Conservation (phyloP, 2,113 vertebrate genomes). For the Oenanthe oenanthe region DNA sequence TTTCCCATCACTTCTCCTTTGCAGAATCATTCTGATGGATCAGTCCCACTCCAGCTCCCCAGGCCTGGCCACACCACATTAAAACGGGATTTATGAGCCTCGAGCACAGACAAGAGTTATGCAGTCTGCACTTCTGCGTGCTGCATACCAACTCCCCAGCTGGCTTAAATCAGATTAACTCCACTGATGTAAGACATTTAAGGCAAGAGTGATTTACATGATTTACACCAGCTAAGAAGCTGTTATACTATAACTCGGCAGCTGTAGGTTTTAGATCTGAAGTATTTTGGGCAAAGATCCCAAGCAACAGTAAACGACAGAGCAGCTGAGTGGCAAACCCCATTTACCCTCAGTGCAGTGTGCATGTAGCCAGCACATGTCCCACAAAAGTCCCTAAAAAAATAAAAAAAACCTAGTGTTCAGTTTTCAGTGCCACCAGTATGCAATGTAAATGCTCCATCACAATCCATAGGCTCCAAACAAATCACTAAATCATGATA, state of each 20-base stretch:
- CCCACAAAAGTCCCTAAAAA: not conserved
- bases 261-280: conserved; percentile 26
- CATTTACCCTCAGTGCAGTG: not conserved
- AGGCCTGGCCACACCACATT: not conserved
- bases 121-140: conserved; percentile 22
- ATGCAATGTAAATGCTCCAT: not conserved
- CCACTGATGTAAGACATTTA: conserved; percentile 55
- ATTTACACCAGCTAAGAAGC: conserved; percentile 62
- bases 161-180: conserved; percentile 66
- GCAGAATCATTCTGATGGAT: not conserved
- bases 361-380: not conserved
- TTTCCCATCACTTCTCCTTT: not conserved
- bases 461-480: not conserved
- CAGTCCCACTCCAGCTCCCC: not conserved
- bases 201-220: conserved; percentile 14
- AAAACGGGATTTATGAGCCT: conserved; percentile 23
- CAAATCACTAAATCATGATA: not conserved
- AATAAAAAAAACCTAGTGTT: not conserved
- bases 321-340: not conserved
- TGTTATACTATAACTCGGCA: conserved; percentile 45
- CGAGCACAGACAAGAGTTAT: conserved; percentile 26
- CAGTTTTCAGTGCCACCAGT: not conserved
- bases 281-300: conserved; percentile 37
- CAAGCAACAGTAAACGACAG: not conserved
- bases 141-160: conserved; percentile 53